These are phyloP conservation scores for Albula goreensis DNA, from an alignment of 2,113 vertebrate genomes.

Conservation along the genomic window DNA sequence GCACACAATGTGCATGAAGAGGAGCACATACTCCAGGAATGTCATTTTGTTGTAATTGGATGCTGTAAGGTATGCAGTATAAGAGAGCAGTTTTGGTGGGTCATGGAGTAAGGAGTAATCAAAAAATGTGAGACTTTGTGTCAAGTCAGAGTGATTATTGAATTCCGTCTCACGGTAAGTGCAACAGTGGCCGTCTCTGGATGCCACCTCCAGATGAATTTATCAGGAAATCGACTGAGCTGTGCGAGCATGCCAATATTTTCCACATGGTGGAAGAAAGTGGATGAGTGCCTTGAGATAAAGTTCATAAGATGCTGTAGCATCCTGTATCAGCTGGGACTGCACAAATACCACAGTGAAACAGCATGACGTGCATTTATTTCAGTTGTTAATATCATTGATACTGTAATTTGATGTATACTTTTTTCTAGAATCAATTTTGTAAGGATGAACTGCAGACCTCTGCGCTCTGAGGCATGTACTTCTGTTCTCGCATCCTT, in stretches of 20 bases:
- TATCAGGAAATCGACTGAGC: conserved; percentile 48
- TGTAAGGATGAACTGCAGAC: too few relatives aligned
- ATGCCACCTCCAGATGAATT: conserved; percentile 52
- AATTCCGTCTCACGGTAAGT: conserved; percentile 49
- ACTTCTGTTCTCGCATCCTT: too few relatives aligned
- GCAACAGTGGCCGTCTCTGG: conserved; percentile 46
- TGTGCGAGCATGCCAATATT: conserved; percentile 35
- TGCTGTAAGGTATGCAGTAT: neutral
- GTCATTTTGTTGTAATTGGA: neutral
- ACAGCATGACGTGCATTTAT: neutral
- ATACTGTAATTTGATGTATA: too few relatives aligned
- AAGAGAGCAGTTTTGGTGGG: neutral
- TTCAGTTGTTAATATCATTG: neutral
- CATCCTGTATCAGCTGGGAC: neutral
- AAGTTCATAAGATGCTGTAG: neutral
- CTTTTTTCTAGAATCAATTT: too few relatives aligned
- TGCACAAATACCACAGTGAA: neutral
- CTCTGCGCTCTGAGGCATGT: too few relatives aligned
- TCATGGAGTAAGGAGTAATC: neutral
- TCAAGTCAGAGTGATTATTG: conserved; percentile 55
- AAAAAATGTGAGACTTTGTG: conserved; percentile 9
- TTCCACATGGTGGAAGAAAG: neutral
- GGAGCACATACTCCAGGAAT: too few relatives aligned
- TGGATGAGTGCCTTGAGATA: conserved; percentile 6
- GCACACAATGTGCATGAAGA: too few relatives aligned